Evolutionary conservation across 2,888 invertebrate genomes (phyloP).

Genomic region (Leptinotarsa peninsularis): DNA sequence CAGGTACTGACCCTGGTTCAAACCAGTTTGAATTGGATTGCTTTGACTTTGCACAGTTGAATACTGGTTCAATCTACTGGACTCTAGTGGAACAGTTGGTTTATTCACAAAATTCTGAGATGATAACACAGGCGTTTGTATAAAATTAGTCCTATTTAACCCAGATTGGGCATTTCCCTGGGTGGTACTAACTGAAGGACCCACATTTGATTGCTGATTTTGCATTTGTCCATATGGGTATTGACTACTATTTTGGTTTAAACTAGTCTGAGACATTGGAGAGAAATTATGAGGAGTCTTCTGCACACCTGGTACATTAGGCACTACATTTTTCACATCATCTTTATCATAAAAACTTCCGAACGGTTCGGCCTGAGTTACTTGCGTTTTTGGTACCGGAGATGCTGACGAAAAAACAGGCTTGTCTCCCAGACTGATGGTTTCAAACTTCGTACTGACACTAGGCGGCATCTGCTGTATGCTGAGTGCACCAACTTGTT

Average conservation of each 20-base stretch:
- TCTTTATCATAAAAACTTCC: constrained; percentile 9
- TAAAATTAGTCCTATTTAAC: neutral
- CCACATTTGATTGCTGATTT: constrained; percentile 3
- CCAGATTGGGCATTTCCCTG: neutral
- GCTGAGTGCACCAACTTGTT: constrained; percentile 54
- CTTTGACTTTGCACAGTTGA: neutral
- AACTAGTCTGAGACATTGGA: constrained; percentile 11
- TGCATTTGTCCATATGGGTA: constrained; percentile 16
- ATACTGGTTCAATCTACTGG: neutral
- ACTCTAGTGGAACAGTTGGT: neutral
- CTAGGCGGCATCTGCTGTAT: constrained; percentile 45
- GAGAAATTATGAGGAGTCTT: constrained; percentile 17
- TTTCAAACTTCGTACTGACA: constrained; percentile 49
- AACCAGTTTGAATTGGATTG: constrained; percentile 2
- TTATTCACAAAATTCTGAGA: constrained; percentile 2
- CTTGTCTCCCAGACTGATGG: constrained; percentile 27
- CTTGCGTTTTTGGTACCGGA: neutral
- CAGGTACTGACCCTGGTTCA: neutral
- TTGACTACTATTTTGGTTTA: constrained; percentile 10
- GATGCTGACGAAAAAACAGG: constrained; percentile 3
- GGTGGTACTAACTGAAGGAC: neutral
- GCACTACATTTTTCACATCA: constrained; percentile 29
- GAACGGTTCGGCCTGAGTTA: neutral
- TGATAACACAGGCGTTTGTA: neutral
- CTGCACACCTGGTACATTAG: constrained; percentile 20